Conservation (phyloP, 2,113 vertebrate species). For the Stegastes partitus region DNA sequence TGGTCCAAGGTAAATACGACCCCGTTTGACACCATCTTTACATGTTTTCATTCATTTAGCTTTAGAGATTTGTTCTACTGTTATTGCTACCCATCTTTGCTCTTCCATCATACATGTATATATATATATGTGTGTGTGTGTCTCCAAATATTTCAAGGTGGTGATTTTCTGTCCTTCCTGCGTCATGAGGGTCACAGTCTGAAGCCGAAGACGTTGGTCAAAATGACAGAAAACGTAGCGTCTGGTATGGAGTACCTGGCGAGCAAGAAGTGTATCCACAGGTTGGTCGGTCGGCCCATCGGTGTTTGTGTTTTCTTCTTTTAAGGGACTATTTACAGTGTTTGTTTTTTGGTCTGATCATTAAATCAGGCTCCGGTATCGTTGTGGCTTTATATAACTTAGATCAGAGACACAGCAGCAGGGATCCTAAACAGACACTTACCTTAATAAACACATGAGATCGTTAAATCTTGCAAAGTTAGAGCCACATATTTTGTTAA, state of each 20-base stretch:
- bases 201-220: conserved; percentile 87
- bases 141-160: conserved; percentile 84
- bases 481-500: no score
- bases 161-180: conserved; percentile 95
- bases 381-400: background rate
- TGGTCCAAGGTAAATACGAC: conserved; percentile 89
- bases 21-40: background rate
- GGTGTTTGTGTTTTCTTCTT: no score
- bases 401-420: background rate
- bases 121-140: conserved; percentile 24
- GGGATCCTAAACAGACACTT: background rate
- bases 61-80: background rate
- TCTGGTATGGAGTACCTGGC: conserved; percentile 97
- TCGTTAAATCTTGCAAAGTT: no score
- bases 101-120: background rate
- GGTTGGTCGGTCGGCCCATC: conserved; percentile 82
- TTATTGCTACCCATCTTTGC: background rate
- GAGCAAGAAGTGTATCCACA: conserved; percentile 96
- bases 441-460: no score
- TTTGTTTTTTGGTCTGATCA: background rate
- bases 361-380: background rate
- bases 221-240: conserved; percentile 91
- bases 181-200: conserved; percentile 86
- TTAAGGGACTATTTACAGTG: no score
- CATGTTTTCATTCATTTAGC: background rate